phyloP scores from a whole-genome alignment of 2,113 vertebrate species.

The Muntiacus muntjak region DNA sequence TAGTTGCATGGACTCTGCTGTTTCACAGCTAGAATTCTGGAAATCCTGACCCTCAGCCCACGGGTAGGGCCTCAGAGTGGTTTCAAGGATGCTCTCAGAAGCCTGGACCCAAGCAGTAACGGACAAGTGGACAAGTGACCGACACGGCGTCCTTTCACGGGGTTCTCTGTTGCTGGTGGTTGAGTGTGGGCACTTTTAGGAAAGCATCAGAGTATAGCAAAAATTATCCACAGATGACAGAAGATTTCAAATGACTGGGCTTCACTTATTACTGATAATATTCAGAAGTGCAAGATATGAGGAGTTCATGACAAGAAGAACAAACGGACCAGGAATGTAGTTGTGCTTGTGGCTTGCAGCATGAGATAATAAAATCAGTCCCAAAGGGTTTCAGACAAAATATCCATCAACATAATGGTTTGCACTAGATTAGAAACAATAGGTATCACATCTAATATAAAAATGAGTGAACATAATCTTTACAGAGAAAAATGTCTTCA shows the following conservation, averaged over 20 bases:
- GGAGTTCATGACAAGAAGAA: neutral
- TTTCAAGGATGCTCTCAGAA: too few species aligned
- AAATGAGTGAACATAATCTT: neutral
- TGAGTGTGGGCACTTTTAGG: too few species aligned
- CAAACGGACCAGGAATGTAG: neutral
- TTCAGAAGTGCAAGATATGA: neutral
- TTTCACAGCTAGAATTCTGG: too few species aligned
- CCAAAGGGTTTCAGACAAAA: neutral
- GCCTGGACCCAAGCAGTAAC: too few species aligned
- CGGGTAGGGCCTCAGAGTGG: too few species aligned
- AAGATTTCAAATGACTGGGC: neutral
- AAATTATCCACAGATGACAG: neutral
- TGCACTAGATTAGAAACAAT: neutral
- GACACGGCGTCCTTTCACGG: accelerated
- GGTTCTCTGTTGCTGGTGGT: too few species aligned
- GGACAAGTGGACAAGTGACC: too few species aligned
- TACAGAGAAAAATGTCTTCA: neutral
- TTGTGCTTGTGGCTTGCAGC: neutral
- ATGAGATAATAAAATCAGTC: neutral
- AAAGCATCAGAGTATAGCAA: too few species aligned
- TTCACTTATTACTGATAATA: neutral
- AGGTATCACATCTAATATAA: neutral
- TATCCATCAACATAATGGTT: neutral
- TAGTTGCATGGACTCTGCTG: too few species aligned
- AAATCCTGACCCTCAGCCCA: too few species aligned